Conservation (phyloP, 2,888 invertebrate genomes). For the Actias luna region DNA sequence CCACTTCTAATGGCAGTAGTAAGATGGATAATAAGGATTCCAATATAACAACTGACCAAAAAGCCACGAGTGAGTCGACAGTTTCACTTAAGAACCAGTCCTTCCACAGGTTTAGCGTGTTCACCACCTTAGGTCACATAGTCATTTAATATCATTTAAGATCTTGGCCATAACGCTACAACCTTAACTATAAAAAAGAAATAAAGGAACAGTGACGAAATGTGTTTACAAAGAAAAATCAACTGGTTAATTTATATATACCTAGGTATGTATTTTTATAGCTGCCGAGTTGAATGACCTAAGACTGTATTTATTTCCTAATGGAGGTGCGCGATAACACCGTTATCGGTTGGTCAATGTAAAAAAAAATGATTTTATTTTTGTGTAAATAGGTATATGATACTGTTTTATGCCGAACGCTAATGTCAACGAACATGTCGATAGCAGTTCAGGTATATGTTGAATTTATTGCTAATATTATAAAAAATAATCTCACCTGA, state of each 20-base stretch:
- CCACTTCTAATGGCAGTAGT: no score
- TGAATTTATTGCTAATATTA: not conserved
- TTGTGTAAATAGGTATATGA: constrained; percentile 10
- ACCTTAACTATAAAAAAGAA: no score
- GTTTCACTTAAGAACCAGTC: no score
- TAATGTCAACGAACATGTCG: not conserved
- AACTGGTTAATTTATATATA: no score
- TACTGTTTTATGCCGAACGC: constrained; percentile 23
- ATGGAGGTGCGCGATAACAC: constrained; percentile 26
- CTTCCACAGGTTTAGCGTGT: no score
- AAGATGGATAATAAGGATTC: no score
- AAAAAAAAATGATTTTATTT: constrained; percentile 17
- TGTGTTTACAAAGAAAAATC: constrained; percentile 5
- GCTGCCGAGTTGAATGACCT: not conserved
- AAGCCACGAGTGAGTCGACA: no score
- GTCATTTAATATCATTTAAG: no score
- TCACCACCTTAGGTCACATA: no score
- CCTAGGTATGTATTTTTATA: constrained; percentile 1
- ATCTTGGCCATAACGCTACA: no score
- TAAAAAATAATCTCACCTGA: no score
- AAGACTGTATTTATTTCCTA: constrained; percentile 24
- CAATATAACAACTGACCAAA: no score
- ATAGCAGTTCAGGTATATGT: not conserved
- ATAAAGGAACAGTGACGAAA: not conserved
- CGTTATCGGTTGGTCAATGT: constrained; percentile 27